Base-by-base conservation (phyloP, 2,888 invertebrate species). In the Julus scandinavius region DNA sequence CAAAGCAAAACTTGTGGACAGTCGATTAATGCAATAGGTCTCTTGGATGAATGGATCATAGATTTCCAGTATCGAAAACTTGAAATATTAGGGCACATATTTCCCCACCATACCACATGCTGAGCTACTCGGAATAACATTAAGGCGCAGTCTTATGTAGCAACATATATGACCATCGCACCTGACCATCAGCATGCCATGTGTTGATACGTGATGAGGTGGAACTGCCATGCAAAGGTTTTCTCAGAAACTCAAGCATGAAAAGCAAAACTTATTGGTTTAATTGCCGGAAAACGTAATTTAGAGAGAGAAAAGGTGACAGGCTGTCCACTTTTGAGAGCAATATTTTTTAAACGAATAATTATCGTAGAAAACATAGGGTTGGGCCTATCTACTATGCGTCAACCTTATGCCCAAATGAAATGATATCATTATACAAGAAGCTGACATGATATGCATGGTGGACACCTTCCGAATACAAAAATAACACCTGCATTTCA, bases 161-260 rank as follows among this genome's bases (percentile, higher is more conserved):
- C 29, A 29, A 29, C 72, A 72, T 29, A 29, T 29, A 72, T 72
- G 72, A 72, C 72, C 72, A 72, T 29, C 29, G 72, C 72, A 72
- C 72, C 72, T 72, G 72, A 72, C 38, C 72, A 72, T 72, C 72
- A 72, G 72, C 72, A 11, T 72, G 72, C 72, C 72, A 72, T 72
- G 72, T 72, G 72, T 72, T 72, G 72, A 72, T 72, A 29, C 72
- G 72, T 29, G 72, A 72, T 72, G 72, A 72, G 72, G 72, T 72
- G 72, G 72, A 72, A 72, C 72, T 72, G 72, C 72, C 72, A 72
- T 29, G 72, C 29, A 29, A 72, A 72, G 29, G 72, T 13, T 72
- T 72, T 72, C 72, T 29, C 7, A 11, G 72, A 72, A 72, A 29
- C 72, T 29, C 72, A 72, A 29, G 29, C 72, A 72, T 72, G 29